Base-by-base conservation (phyloP, 2,797 vertebrate species). In the Sparidentex hasta region DNA sequence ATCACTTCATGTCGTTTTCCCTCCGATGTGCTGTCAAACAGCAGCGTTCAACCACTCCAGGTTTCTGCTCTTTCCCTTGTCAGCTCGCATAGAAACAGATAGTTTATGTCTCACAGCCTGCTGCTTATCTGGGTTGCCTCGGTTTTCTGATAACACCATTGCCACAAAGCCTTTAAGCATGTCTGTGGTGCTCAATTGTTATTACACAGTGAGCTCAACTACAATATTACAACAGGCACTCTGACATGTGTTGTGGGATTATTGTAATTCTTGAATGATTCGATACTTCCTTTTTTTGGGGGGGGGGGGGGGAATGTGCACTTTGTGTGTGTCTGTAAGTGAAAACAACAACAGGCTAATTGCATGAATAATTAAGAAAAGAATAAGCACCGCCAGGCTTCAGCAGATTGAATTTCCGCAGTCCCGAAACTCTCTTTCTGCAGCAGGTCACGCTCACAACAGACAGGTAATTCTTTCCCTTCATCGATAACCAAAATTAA, bases 311-410 rank as follows among this genome's bases (percentile, higher is more conserved):
- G 27, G 27, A 4, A 51, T 74, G 20, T 71, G 20, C 51, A 50
- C 29, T 41, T 29, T 47, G 59, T 59, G 65, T 65, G 61, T 13
- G 46, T 12, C n/a, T 52, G 64, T 50, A 57, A 63, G 73, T 57
- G 70, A 79, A 90, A 90, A 88, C 78, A 82, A 80, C 84, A 88
- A 71, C 71, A 65, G 81, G 55, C 80, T 86, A 76, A 88, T 83
- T 90, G 85, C 80, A 91, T 91, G n/a, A 93, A 93, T 93, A 88
- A 93, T 89, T 90, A 38, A 92, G 78, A 67, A 74, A 86, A 76
- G 74, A 88, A 88, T 87, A 88, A 88, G 68, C 63, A n/a, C 52
- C 46, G 61, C 59, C 78, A 71, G 78, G 52, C 18, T 74, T 76
- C 46, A 21, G 65, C 55, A 59, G 82, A 91, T 88, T 85, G 64